Evolutionary conservation across 2,888 invertebrate genomes (phyloP), one percentile per base, ranked within the genome.

Genomic region (Himalopsyche tibetana): DNA sequence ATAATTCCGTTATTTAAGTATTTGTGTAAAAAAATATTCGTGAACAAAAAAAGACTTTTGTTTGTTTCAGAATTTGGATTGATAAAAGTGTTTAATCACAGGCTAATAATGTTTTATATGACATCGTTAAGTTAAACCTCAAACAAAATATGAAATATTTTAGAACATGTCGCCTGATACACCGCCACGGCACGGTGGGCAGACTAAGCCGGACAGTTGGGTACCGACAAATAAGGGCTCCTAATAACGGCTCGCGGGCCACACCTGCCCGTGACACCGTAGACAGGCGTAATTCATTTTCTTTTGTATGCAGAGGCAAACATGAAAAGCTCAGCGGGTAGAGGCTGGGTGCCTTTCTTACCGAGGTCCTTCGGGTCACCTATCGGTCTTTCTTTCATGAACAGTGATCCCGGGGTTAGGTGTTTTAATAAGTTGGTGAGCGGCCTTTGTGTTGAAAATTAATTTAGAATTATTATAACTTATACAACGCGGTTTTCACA

Each of bases 211-310:
- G 74, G 74, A 74, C 74, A 74, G 74, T 36, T 15, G 74, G 36
- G 36, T 15, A 74, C 55, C 82, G 83, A 84, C 86, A 86, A 86
- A 86, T 83, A 83, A 83, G 80, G 86, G 69, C 86, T 81, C 56
- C 69, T 84, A 86, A 86, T 86, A 86, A 84, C 84, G 38, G 38
- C 74, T 36, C 74, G 84, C 79, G 82, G 79, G 56, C 19, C 84
- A 28, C 86, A 86, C 82, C 86, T 86, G 86, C 82, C 82, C 81
- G 82, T 86, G 86, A 86, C 86, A 86, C 28, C 86, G 74, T 42
- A 80, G 86, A 86, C 81, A 63, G 84, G 74, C 84, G 84, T 86
- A 86, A 86, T 86, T 86, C 84, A 86, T 86, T 86, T 86, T 86
- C 86, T 86, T 86, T 86, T 86, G 86, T 86, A 63, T 56, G 83